These are phyloP conservation scores for Bradypus variegatus DNA, from an alignment of 2,797 vertebrate species.

Conservation along the genomic window DNA sequence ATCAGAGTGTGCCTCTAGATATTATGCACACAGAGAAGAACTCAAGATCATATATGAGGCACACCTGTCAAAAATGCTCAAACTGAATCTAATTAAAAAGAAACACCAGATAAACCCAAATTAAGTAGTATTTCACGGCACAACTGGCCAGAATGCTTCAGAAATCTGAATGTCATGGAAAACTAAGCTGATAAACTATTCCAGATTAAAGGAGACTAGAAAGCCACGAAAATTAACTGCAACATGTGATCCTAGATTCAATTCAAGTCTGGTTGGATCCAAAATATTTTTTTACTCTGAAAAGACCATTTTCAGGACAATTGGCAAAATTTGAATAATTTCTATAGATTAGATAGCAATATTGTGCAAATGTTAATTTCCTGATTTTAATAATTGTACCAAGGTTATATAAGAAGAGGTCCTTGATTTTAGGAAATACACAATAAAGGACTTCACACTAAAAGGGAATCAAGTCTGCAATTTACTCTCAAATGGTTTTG, in stretches of 20 bases:
- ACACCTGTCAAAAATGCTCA: not conserved
- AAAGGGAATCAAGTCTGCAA: not conserved
- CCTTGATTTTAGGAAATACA: not conserved
- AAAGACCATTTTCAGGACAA: not conserved
- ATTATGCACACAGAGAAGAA: not conserved
- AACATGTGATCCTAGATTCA: not conserved
- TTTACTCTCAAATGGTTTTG: not conserved
- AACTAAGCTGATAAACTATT: not conserved
- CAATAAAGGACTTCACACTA: not conserved
- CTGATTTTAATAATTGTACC: not conserved
- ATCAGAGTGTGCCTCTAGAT: accelerated
- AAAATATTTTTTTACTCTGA: not conserved
- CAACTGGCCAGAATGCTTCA: not conserved
- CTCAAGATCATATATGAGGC: not conserved
- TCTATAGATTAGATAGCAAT: not conserved
- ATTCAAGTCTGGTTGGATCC: no score
- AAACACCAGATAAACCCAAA: not conserved
- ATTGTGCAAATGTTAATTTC: not conserved
- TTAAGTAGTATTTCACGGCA: not conserved
- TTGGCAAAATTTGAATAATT: not conserved
- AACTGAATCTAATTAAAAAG: not conserved
- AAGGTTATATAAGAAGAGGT: not conserved
- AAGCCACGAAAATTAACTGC: not conserved
- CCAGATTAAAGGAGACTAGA: not conserved
- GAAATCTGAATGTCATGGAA: not conserved